Percentiles rank a stretch among this genome's conserved stretches.
Conservation (phyloP, 2,797 vertebrate species). For the Catharus ustulatus region DNA sequence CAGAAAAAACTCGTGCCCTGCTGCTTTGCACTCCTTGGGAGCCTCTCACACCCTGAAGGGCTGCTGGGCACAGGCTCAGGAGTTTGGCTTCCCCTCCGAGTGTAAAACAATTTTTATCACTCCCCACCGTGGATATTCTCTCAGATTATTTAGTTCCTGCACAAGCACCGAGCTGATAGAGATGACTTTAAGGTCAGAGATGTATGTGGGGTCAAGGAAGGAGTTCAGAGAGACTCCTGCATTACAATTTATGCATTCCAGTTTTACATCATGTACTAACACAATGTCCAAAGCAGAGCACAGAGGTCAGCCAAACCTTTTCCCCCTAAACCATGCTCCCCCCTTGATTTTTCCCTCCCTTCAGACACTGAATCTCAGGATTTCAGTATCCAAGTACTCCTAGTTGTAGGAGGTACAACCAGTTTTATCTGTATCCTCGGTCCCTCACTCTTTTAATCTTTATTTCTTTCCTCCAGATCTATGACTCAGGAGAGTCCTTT, state of each 20-base stretch:
- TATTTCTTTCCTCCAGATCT: neutral
- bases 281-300: neutral
- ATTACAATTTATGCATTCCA: neutral
- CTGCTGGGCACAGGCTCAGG: neutral
- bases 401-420: neutral
- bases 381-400: neutral
- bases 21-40: neutral
- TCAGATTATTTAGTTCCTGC: neutral
- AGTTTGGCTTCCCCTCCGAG: neutral
- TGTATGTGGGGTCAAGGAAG: neutral
- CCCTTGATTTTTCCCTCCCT: neutral
- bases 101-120: neutral
- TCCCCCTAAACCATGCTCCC: neutral
- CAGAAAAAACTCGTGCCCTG: neutral
- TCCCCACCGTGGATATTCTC: neutral
- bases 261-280: neutral
- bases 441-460: neutral
- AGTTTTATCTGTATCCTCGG: neutral
- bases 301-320: neutral
- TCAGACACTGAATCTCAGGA: neutral
- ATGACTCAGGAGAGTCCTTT: neutral
- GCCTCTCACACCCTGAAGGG: neutral
- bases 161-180: neutral
- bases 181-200: neutral
- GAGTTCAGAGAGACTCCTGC: neutral